phyloP scores from a whole-genome alignment of 2,113 vertebrate species.

The Macrotus californicus region DNA sequence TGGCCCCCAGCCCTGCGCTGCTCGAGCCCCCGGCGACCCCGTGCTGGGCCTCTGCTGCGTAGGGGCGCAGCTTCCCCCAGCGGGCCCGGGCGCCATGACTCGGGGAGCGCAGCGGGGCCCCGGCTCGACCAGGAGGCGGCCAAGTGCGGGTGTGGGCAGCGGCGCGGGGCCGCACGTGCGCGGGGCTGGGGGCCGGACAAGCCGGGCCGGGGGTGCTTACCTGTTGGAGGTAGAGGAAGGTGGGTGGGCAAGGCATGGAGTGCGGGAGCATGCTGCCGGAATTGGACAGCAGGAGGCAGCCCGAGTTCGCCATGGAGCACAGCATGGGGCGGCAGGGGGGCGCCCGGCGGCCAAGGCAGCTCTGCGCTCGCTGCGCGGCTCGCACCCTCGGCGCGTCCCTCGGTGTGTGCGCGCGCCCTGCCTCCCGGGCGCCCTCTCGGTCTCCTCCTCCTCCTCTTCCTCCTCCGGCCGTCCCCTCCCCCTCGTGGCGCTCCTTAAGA shows the following conservation, averaged over 20 bases:
- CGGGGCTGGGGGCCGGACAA: constrained; percentile 57
- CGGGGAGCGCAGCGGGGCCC: neutral
- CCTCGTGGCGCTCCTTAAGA: constrained; percentile 75
- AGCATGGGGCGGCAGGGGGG: constrained; percentile 89
- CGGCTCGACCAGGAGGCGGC: neutral
- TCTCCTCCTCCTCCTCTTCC: constrained; percentile 75
- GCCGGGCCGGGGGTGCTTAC: constrained; percentile 83
- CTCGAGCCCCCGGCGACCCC: neutral
- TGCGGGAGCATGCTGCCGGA: constrained; percentile 92
- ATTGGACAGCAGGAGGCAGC: constrained; percentile 94
- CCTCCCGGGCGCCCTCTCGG: constrained; percentile 65
- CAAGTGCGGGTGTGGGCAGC: constrained; percentile 35
- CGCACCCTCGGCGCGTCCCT: constrained; percentile 63
- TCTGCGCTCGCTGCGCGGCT: constrained; percentile 73
- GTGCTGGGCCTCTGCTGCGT: constrained; percentile 47
- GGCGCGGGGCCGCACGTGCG: constrained; percentile 73
- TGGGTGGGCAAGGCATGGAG: constrained; percentile 91
- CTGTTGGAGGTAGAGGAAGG: constrained; percentile 98
- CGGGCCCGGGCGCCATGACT: constrained; percentile 16
- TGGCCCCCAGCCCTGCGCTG: neutral
- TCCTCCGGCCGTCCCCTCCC: constrained; percentile 79
- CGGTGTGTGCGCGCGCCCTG: constrained; percentile 62
- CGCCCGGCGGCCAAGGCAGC: constrained; percentile 66
- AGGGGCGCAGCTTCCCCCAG: constrained; percentile 13
- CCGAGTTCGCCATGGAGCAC: constrained; percentile 97